phyloP scores from a whole-genome alignment of 2,888 invertebrate genomes.

The Eueremaeus valkanovi region DNA sequence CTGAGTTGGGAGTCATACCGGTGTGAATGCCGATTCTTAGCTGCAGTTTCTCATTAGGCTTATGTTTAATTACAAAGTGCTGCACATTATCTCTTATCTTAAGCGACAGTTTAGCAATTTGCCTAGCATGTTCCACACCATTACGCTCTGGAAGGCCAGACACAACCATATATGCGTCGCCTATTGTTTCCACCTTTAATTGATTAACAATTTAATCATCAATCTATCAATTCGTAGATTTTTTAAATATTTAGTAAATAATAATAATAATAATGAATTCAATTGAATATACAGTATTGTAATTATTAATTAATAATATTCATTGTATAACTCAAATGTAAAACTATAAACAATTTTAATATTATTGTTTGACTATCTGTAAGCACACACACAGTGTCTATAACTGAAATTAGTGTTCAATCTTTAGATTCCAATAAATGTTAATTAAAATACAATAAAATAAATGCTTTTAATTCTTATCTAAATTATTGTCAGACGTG shows the following conservation, averaged over 20 bases:
- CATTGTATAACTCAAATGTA: no score
- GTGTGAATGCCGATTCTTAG: slow-evolving; percentile 86
- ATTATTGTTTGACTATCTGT: no score
- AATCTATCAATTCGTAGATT: not conserved
- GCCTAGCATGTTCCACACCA: slow-evolving; percentile 78
- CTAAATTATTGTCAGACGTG: no score
- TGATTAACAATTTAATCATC: not conserved
- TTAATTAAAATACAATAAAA: no score
- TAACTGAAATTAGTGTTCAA: no score
- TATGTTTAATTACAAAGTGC: slow-evolving; percentile 79
- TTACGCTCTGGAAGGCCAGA: slow-evolving; percentile 82
- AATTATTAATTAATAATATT: no score
- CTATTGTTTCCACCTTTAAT: slow-evolving; percentile 76
- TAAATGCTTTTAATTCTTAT: no score
- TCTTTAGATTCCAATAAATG: no score
- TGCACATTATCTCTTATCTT: slow-evolving; percentile 70
- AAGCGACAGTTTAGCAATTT: slow-evolving; percentile 87
- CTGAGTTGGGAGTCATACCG: slow-evolving; percentile 56
- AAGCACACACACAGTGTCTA: no score
- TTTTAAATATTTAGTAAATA: no score
- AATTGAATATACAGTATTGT: no score
- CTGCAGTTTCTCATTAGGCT: slow-evolving; percentile 80
- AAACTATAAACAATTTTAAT: no score
- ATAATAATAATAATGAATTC: not conserved
- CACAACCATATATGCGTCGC: slow-evolving; percentile 80